Conservation (phyloP, 2,113 vertebrate species). For the Diadophis punctatus region DNA sequence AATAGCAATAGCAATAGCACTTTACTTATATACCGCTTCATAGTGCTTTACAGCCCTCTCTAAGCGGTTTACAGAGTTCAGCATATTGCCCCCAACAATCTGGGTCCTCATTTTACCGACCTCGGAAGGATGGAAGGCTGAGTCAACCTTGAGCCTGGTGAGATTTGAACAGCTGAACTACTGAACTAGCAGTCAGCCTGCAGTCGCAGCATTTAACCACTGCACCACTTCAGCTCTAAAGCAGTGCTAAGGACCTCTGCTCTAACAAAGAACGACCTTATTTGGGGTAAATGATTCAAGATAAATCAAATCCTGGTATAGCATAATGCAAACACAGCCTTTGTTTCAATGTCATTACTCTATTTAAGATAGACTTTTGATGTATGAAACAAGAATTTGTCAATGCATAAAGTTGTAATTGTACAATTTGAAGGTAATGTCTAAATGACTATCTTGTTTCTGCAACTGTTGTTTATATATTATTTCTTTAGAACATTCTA, state of each 20-base stretch:
- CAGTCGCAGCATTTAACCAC: no score
- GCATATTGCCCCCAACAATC: no score
- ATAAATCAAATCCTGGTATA: background rate
- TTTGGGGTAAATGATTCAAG: background rate
- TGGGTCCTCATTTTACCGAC: no score
- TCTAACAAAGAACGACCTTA: background rate
- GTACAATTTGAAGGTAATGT: background rate
- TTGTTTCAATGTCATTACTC: background rate
- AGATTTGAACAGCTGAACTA: no score
- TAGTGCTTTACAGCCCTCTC: no score
- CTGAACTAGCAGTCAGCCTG: no score
- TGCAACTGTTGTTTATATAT: background rate
- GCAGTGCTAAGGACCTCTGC: background rate
- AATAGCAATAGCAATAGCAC: no score
- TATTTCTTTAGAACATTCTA: background rate
- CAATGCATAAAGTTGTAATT: background rate
- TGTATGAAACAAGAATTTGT: background rate
- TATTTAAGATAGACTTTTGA: background rate
- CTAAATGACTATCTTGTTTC: background rate
- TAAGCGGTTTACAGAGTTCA: no score
- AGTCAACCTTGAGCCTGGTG: no score
- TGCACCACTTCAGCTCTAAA: no score
- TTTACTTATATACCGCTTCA: no score
- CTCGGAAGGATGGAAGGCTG: no score
- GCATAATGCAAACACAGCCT: background rate